phyloP scores from a whole-genome alignment of 2,797 vertebrate genomes.

The Rhabdophis nuchalis region DNA sequence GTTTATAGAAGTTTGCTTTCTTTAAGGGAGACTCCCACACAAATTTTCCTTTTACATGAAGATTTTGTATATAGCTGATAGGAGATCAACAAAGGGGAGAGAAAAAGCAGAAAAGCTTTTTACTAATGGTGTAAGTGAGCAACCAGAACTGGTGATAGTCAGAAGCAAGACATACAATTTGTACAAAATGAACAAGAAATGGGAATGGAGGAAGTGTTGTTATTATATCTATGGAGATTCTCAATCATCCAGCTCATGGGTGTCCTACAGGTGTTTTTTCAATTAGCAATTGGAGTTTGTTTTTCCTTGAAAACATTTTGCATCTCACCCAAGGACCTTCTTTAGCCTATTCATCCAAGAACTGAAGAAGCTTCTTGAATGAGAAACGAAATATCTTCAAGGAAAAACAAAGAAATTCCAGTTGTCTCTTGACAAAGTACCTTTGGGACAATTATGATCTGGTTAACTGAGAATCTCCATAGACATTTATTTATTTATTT shows the following conservation, averaged over 20 bases:
- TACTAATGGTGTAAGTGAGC: background rate
- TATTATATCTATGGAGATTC: too few relatives aligned
- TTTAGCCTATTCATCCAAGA: background rate
- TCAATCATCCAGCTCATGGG: background rate
- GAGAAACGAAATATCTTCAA: background rate
- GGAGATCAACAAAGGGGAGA: background rate
- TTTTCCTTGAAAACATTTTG: background rate
- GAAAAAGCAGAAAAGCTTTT: background rate
- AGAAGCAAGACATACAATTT: background rate
- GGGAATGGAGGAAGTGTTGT: background rate
- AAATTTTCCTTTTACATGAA: background rate
- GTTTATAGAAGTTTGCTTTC: background rate
- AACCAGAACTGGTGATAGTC: background rate
- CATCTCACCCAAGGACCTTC: background rate
- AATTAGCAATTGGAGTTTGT: background rate
- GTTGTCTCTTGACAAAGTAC: background rate
- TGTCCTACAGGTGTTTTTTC: background rate
- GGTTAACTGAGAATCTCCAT: background rate
- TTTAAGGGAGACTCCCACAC: background rate
- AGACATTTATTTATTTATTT: background rate
- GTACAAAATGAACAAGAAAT: background rate
- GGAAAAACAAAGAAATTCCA: background rate
- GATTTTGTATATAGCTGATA: background rate
- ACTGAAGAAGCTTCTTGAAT: background rate
- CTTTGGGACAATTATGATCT: background rate